Percentiles rank a stretch among this genome's conserved stretches.
Conservation (phyloP, 2,797 vertebrate species). For the Pterois miles region DNA sequence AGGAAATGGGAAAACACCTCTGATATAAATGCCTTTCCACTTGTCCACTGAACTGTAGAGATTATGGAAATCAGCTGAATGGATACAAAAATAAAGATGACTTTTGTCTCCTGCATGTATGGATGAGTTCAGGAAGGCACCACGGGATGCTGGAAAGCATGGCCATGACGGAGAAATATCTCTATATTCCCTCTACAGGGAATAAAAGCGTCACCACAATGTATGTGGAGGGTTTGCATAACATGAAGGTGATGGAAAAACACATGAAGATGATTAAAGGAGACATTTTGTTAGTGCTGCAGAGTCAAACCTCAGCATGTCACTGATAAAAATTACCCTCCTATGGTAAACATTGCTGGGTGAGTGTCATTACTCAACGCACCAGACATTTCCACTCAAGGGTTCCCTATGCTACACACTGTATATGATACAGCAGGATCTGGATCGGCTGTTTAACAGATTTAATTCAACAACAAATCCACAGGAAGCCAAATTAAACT, state of each 20-base stretch:
- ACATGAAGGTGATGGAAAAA: not conserved
- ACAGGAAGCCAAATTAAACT: not conserved
- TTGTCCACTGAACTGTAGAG: slow-evolving; percentile 53
- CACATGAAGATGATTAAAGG: slow-evolving; percentile 7
- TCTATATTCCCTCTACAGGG: not conserved
- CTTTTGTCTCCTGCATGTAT: slow-evolving; percentile 42
- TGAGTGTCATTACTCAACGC: slow-evolving; percentile 20
- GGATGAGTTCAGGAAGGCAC: slow-evolving; percentile 24
- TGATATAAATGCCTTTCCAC: slow-evolving; percentile 44
- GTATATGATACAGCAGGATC: not conserved
- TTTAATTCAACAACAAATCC: slow-evolving; percentile 5
- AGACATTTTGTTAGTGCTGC: slow-evolving; percentile 6
- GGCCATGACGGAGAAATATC: not conserved
- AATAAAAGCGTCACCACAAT: not conserved
- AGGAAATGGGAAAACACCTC: slow-evolving; percentile 67
- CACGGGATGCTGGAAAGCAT: not conserved
- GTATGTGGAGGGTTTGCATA: not conserved
- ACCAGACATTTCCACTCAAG: not conserved
- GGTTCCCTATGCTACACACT: not conserved
- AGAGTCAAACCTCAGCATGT: slow-evolving; percentile 30
- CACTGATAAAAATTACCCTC: slow-evolving; percentile 31
- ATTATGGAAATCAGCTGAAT: slow-evolving; percentile 55
- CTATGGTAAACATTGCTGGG: slow-evolving; percentile 9
- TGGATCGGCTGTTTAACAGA: not conserved
- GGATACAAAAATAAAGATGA: slow-evolving; percentile 36